phyloP scores from a whole-genome alignment of 2,888 invertebrate genomes.

The Hypercompe scribonia region DNA sequence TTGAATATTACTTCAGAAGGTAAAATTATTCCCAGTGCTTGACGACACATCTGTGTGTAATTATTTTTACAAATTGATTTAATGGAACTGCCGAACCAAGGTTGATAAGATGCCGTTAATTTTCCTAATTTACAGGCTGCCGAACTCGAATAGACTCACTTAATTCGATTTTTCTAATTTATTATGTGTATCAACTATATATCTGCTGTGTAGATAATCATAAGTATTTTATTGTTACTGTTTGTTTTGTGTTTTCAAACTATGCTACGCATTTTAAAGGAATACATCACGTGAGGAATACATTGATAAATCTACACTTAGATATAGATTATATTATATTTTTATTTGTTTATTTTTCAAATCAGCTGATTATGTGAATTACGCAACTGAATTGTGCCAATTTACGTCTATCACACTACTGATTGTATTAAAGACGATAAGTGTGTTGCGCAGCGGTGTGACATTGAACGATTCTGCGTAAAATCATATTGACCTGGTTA shows the following conservation, averaged over 20 bases:
- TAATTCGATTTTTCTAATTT: too few relatives aligned
- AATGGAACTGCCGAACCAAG: too few relatives aligned
- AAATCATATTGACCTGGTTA: constrained; percentile 20
- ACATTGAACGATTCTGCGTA: constrained; percentile 26
- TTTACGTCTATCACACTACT: constrained; percentile 16
- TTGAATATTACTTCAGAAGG: too few relatives aligned
- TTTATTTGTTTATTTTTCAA: constrained; percentile 9
- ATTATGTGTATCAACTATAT: too few relatives aligned
- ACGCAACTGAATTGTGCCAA: constrained; percentile 15
- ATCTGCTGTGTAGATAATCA: not conserved
- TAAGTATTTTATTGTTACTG: not conserved
- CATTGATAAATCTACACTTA: not conserved
- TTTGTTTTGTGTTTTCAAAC: not conserved
- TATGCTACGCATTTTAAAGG: not conserved
- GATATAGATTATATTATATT: not conserved
- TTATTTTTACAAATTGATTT: too few relatives aligned
- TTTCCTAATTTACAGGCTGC: too few relatives aligned
- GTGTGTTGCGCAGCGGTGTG: constrained; percentile 17
- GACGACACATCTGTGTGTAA: too few relatives aligned
- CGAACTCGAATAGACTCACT: too few relatives aligned
- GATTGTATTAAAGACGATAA: constrained; percentile 16
- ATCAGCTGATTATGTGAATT: constrained; percentile 16
- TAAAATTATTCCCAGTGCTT: too few relatives aligned
- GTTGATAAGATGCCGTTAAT: too few relatives aligned
- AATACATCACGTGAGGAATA: not conserved